Evolutionary conservation across 2,113 vertebrate species (phyloP), one percentile per base, ranked within the genome.

Genomic region (Arothron firmamentum): DNA sequence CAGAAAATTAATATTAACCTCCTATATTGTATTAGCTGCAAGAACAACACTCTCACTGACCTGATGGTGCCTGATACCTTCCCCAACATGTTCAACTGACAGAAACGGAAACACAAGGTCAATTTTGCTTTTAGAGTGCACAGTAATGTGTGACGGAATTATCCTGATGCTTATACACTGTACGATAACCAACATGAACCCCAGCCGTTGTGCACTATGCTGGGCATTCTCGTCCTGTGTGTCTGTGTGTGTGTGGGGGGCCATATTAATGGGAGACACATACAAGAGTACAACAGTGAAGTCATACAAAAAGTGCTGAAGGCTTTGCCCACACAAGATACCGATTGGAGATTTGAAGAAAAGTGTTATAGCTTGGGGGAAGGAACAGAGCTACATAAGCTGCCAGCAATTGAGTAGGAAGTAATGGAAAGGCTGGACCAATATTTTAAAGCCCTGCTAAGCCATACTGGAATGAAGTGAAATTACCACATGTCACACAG

Each of bases 391-490:
- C 74, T 17, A 47, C 65, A 62, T 28, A 46, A 48, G 46, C 72
- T 58, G 52, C 42, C 70, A 60, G 70, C 70, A 78, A 77, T 73
- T 63, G 70, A 77, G 78, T 62, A 23, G 70, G 73, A 86, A 65
- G 59, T 47, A 69, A 70, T 68, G 75, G 79, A 79, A 67, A 79
- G 86, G 84, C 70, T 79, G 77, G 70, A 42, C 72, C 70, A 56
- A 71, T 78, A 81, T 68, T 81, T 80, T 77, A 81, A 77, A 85
- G 76, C 65, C 69, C 76, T 52, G 70, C 78, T 78, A 68, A 84
- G 84, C 73, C 87, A 72, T 74, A 53, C 67, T 61, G 56, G 75
- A 85, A 88, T 87, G 77, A 87, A 85, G 79, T 63, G 77, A 80
- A 85, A 86, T 82, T 78, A 83, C 80, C 83, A 80, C 73, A 75